phyloP scores from a whole-genome alignment of 2,888 invertebrate species.

The Lasioglossum figueresi region DNA sequence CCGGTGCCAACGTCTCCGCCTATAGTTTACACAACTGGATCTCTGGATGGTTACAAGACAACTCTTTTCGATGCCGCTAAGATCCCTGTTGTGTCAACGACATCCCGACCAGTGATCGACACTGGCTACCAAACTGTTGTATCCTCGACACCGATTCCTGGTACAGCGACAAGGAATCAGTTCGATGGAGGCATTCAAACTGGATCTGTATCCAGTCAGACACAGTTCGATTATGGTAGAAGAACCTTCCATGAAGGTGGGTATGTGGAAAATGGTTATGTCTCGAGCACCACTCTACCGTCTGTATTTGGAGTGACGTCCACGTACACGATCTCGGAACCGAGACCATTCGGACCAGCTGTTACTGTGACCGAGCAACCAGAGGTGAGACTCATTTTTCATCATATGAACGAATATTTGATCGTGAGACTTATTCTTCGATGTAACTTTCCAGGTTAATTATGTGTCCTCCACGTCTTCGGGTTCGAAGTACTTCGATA shows the following conservation, averaged over 20 bases:
- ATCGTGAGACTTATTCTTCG: background rate
- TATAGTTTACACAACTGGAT: conserved; percentile 73
- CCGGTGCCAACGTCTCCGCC: conserved; percentile 58
- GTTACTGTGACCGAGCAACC: conserved; percentile 34
- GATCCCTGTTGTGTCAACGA: conserved; percentile 70
- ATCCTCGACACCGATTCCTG: conserved; percentile 70
- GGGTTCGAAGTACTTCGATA: conserved; percentile 29
- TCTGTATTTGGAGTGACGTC: conserved; percentile 36
- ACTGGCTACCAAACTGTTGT: conserved; percentile 73
- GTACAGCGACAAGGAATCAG: conserved; percentile 49
- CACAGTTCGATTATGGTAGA: conserved; percentile 30
- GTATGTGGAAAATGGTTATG: conserved; percentile 23
- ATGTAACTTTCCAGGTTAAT: conserved; percentile 32
- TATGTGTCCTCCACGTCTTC: conserved; percentile 33
- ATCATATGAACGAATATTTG: background rate
- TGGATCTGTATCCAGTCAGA: conserved; percentile 51
- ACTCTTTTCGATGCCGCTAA: conserved; percentile 73
- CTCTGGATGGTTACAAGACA: conserved; percentile 72
- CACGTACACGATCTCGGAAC: conserved; percentile 49
- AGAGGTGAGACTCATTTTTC: conserved; percentile 21
- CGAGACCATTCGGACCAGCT: conserved; percentile 39
- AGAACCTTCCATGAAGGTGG: conserved; percentile 32
- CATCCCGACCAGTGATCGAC: conserved; percentile 72
- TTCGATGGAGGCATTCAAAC: conserved; percentile 55
- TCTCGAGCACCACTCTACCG: conserved; percentile 63